Evolutionary conservation across 2,113 vertebrate species (phyloP).

Genomic region (Raja brachyura): DNA sequence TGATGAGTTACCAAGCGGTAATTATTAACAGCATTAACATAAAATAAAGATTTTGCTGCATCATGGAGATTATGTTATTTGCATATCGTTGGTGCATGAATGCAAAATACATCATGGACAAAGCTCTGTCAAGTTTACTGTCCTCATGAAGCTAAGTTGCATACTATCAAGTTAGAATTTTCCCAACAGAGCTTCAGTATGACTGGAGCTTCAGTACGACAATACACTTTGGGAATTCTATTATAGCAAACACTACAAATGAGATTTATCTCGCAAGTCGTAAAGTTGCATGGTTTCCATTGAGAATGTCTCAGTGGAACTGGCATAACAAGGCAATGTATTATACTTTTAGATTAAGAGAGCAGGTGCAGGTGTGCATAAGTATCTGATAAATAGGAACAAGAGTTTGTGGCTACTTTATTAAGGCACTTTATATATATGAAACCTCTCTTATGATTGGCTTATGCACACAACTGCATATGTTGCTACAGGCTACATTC

Average conservation of each 20-base stretch:
- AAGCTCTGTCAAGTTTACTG: not conserved
- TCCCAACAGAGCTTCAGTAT: not conserved
- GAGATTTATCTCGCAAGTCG: not conserved
- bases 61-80: not conserved
- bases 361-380: not conserved
- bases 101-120: not conserved
- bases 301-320: not conserved
- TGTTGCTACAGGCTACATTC: not conserved
- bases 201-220: not conserved
- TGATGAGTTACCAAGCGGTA: not conserved
- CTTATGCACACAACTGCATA: not conserved
- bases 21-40: not conserved
- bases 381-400: not conserved
- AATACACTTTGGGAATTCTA: not conserved
- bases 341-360: not conserved
- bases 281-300: not conserved
- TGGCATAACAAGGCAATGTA: not conserved
- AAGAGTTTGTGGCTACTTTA: not conserved
- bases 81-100: not conserved
- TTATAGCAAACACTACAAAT: not conserved
- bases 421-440: not conserved
- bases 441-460: not conserved
- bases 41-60: not conserved
- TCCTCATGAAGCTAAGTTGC: not conserved
- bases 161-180: not conserved